Evolutionary conservation across 2,888 invertebrate genomes (phyloP).

Genomic region (Drosophila mulleri): DNA sequence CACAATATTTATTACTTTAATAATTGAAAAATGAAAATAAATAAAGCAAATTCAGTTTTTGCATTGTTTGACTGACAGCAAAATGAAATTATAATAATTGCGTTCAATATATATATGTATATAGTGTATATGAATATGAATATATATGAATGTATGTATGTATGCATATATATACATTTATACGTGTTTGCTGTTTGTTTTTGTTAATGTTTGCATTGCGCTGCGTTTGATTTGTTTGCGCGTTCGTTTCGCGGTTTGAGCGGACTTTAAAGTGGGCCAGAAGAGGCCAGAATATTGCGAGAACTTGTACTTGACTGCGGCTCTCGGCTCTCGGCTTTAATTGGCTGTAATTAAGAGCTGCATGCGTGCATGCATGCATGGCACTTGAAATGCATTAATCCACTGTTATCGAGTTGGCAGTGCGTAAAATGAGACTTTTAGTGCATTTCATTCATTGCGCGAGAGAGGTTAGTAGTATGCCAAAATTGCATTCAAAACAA

Average conservation of each 20-base stretch:
- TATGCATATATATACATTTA: slow-evolving; percentile 5
- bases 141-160: slow-evolving; percentile 13
- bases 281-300: background rate
- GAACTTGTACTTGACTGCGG: slow-evolving; percentile 25
- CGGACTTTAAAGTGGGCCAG: slow-evolving; percentile 1
- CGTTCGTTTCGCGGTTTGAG: slow-evolving; percentile 28
- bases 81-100: slow-evolving; percentile 76
- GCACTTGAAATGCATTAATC: slow-evolving; percentile 43
- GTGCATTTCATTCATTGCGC: slow-evolving; percentile 6
- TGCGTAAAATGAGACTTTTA: slow-evolving; percentile 33
- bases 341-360: slow-evolving; percentile 68
- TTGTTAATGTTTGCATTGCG: slow-evolving; percentile 57
- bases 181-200: slow-evolving; percentile 31
- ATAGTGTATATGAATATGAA: slow-evolving; percentile 29
- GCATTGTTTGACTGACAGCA: slow-evolving; percentile 42
- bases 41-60: slow-evolving; percentile 53
- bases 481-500: background rate
- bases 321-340: slow-evolving; percentile 44
- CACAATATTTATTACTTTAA: slow-evolving; percentile 28
- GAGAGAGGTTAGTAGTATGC: slow-evolving; percentile 5
- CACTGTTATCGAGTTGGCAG: slow-evolving; percentile 30
- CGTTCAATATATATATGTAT: slow-evolving; percentile 31
- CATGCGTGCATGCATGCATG: slow-evolving; percentile 39
- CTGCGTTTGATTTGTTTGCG: slow-evolving; percentile 66
- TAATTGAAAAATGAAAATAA: slow-evolving; percentile 30